Evolutionary conservation across 2,113 vertebrate species (phyloP), one percentile per base, ranked within the genome.

Genomic region (Rhabdomys dilectus): DNA sequence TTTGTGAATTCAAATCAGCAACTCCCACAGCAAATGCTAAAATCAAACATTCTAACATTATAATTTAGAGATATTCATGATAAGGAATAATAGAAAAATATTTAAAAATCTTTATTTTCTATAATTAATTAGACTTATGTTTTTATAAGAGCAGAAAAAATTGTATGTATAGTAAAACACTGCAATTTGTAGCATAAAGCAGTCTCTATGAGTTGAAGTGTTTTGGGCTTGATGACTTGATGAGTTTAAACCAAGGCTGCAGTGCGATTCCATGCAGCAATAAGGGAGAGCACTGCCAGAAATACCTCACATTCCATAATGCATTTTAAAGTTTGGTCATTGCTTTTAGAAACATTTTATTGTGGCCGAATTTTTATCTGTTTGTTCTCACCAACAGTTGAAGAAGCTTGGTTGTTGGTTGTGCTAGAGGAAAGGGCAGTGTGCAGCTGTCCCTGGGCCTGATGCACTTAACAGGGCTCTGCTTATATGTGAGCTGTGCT

Each of bases 401-500:
- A 75, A 73, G 68, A 75, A 89, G 87, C 2, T 75, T 58, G 36
- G 1, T 42, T 89, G 56, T 58, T 15, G 53, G 9, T 51, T 70
- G 15, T 70, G 31, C 31, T 70, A 60, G 53, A 24, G 26, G 29
- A 48, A 45, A 92, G 2, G 1, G 21, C 96, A 93, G 34, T 66
- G 89, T 95, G 88, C 48, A 88, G 70, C 3, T 45, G 4, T 84
- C 3, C 85, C 31, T n/a, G 21, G 22, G 7, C 2, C 88, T 93
- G 91, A 96, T 95, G 6, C 1, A 85, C 58, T 90, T 96, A 21
- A 56, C 9, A 7, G 51, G 91, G 75, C 1, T 96, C 96, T 96
- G 66, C 68, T 91, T 60, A 56, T 68, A 22, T 5, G 48, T 93
- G 42, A 84, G 68, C 73, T 53, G 29, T 88, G 88, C 39, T 56